Conservation (phyloP, 2,888 invertebrate genomes). For the Glaucopsyche alexis region DNA sequence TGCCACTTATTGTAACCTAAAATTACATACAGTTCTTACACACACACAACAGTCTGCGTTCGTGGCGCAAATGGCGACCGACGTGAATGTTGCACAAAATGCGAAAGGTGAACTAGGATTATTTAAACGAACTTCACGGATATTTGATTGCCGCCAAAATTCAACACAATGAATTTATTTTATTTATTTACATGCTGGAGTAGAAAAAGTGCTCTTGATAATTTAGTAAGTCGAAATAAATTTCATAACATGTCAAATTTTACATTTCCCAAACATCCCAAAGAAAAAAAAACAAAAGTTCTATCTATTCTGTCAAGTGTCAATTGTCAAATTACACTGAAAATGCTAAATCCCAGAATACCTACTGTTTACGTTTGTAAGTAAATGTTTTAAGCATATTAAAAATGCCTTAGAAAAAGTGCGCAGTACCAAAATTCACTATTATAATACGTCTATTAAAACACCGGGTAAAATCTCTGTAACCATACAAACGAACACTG, state of each 20-base stretch:
- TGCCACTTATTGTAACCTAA: conserved; percentile 67
- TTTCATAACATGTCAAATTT: conserved; percentile 47
- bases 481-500: no score
- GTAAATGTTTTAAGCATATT: no score
- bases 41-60: conserved; percentile 52
- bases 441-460: no score
- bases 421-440: no score
- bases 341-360: no score
- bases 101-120: conserved; percentile 31
- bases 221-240: conserved; percentile 72
- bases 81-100: conserved; percentile 57
- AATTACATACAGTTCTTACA: conserved; percentile 60
- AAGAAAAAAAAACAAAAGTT: no score
- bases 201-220: conserved; percentile 74
- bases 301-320: no score
- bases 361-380: no score
- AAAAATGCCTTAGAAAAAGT: no score
- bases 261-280: background rate
- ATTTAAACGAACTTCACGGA: conserved; percentile 57
- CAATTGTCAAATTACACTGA: no score
- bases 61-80: conserved; percentile 80
- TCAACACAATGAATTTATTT: conserved; percentile 37
- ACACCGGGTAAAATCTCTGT: no score
- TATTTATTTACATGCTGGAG: conserved; percentile 58
- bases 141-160: conserved; percentile 53